Evolutionary conservation across 2,888 invertebrate genomes (phyloP), one percentile per base, ranked within the genome.

Genomic region (Ditula angustiorana): DNA sequence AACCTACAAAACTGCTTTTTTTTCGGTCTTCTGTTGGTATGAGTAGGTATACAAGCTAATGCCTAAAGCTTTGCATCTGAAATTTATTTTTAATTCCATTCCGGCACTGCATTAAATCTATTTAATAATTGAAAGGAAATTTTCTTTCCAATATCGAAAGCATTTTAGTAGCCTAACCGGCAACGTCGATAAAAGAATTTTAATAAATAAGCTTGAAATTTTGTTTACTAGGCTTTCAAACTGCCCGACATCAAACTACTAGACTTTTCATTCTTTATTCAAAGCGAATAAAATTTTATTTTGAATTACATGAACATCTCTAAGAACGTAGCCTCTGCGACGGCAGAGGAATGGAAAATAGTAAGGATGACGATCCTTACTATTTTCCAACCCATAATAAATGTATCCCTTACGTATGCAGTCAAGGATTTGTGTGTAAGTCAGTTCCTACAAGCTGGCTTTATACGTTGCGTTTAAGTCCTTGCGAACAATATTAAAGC

Each of bases 401-500:
- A 19, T 41, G 11, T 41, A 19, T 41, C 16, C 10, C 19, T 10
- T 41, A 41, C 41, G 28, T 16, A 53, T 23, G 8, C 19, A 35
- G n/a, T 33, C 3, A 23, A 33, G 5, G 46, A 35, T 55, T 37
- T 49, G 28, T 28, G 23, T 55, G 47, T 46, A 58, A 63, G 63
- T 58, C 52, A 53, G 41, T 58, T 58, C 33, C 30, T 59, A 44
- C 37, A 47, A 59, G 58, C 53, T 74, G 80, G 81, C 81, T 87
- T 86, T 87, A 86, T 85, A 85, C 80, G 81, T 81, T 80, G 80
- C 82, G 82, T 87, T 87, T 85, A 89, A 90, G 87, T 87, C 82
- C 78, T 80, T 75, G 82, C 80, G 86, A 90, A 90, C 90, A 90
- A 90, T 90, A 89, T 90, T 90, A 90, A 87, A 89, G 86, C 88